A percentile compares a stretch with the other conserved stretches of the same genome.
These are phyloP conservation scores for Meloidogyne floridensis DNA, from an alignment of 1,140 invertebrate species.

Conservation along the genomic window DNA sequence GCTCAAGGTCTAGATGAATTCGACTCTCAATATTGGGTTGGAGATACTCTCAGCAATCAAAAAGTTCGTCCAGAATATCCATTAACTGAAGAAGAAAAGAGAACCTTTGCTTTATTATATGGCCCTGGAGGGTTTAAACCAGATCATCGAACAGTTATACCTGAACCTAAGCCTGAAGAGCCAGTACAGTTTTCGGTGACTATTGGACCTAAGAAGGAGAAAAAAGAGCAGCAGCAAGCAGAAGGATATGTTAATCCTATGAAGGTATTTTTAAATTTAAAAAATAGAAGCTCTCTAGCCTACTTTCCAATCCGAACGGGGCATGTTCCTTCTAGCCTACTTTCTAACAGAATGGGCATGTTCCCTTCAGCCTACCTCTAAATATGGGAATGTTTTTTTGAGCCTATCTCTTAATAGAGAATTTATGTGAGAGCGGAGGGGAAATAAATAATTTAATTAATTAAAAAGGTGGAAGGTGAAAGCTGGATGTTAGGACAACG, in stretches of 20 bases:
- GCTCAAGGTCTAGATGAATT: slow-evolving; percentile 35
- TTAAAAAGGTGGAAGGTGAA: slow-evolving; percentile 23
- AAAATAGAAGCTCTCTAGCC: too few species aligned
- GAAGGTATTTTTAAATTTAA: background rate
- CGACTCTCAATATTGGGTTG: slow-evolving; percentile 43
- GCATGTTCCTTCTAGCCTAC: too few species aligned
- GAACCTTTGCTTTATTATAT: slow-evolving; percentile 50
- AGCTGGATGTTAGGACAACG: slow-evolving; percentile 39
- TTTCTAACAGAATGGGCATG: too few species aligned
- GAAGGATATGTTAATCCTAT: slow-evolving; percentile 27
- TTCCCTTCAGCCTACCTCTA: too few species aligned
- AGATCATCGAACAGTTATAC: slow-evolving; percentile 48
- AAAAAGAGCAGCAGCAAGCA: slow-evolving; percentile 13
- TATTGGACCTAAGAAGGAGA: slow-evolving; percentile 44
- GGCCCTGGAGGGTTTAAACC: slow-evolving; percentile 56
- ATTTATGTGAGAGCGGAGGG: background rate
- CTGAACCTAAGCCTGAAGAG: slow-evolving; percentile 44
- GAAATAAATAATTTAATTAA: slow-evolving; percentile 8
- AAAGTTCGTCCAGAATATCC: slow-evolving; percentile 42
- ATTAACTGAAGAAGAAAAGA: slow-evolving; percentile 47
- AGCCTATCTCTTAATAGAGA: background rate
- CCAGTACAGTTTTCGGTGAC: slow-evolving; percentile 57
- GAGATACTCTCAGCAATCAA: slow-evolving; percentile 64
- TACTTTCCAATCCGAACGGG: too few species aligned
- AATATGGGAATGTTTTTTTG: too few species aligned